Evolutionary conservation across 2,113 vertebrate genomes (phyloP).

Genomic region (Tapirus terrestris): DNA sequence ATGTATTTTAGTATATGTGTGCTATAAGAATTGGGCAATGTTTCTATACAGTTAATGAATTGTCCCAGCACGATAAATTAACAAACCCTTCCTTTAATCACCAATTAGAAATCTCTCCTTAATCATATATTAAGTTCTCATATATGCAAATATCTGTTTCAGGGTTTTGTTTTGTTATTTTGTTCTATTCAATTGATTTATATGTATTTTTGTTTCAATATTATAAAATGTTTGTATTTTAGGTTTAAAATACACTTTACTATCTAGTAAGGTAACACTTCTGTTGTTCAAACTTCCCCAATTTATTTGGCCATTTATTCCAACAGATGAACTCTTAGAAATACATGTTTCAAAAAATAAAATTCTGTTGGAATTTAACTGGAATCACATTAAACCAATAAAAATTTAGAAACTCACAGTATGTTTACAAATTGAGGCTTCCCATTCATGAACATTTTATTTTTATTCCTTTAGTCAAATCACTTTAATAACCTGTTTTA

Average conservation of each 20-base stretch:
- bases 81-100: neutral
- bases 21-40: neutral
- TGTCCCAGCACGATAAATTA: neutral
- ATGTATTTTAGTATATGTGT: neutral
- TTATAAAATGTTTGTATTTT: slow-evolving; percentile 1
- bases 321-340: neutral
- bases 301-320: neutral
- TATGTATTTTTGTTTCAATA: neutral
- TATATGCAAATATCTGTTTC: neutral
- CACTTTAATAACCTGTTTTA: neutral
- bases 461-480: slow-evolving; percentile 47
- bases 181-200: neutral
- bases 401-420: neutral
- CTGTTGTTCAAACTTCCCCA: neutral
- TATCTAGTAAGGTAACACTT: neutral
- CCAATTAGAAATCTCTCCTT: slow-evolving; percentile 32
- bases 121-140: neutral
- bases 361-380: slow-evolving; percentile 9
- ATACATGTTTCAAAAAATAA: neutral
- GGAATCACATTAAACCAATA: slow-evolving; percentile 10
- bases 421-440: neutral
- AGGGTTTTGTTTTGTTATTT: neutral
- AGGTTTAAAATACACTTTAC: slow-evolving; percentile 2
- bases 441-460: neutral
- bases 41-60: neutral